A percentile compares a stretch with the other conserved stretches of the same genome.
These are phyloP conservation scores for Dendropsophus ebraccatus DNA, from an alignment of 2,113 vertebrate genomes.

Conservation along the genomic window DNA sequence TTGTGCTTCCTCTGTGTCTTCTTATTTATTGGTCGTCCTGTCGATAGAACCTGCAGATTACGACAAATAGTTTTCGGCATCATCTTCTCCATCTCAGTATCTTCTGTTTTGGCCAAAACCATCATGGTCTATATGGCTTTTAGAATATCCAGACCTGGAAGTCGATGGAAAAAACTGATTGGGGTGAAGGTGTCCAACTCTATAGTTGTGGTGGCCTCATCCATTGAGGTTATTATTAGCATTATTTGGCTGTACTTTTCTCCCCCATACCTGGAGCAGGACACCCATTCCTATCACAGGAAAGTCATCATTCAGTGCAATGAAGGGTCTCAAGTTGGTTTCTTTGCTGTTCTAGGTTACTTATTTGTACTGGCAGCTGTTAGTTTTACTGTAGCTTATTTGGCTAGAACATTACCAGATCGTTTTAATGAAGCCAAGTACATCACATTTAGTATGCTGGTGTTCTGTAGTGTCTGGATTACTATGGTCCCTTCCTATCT, in stretches of 20 bases:
- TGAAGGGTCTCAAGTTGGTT: conserved; percentile 44
- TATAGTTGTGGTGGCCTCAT: conserved; percentile 56
- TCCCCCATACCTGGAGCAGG: too few relatives aligned
- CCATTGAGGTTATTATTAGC: too few relatives aligned
- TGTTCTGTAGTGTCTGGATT: conserved; percentile 62
- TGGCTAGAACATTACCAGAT: too few relatives aligned
- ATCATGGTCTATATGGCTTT: background rate
- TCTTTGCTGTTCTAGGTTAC: conserved; percentile 38
- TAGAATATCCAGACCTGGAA: conserved; percentile 63
- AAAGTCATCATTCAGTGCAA: conserved; percentile 42
- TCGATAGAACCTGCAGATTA: too few relatives aligned
- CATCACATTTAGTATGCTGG: too few relatives aligned
- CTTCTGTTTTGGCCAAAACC: too few relatives aligned
- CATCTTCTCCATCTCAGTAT: background rate
- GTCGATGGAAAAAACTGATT: conserved; percentile 62
- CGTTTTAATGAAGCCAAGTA: too few relatives aligned
- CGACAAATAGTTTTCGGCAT: too few relatives aligned
- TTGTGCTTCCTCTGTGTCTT: conserved; percentile 25
- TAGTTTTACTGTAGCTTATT: background rate
- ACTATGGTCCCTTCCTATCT: conserved; percentile 61
- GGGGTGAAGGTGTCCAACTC: conserved; percentile 37
- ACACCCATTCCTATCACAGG: too few relatives aligned
- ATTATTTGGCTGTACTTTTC: too few relatives aligned
- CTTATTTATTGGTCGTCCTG: too few relatives aligned
- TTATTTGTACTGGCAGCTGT: background rate